Base-by-base conservation (phyloP, 2,888 invertebrate species). In the Orchesellides sinensis region DNA sequence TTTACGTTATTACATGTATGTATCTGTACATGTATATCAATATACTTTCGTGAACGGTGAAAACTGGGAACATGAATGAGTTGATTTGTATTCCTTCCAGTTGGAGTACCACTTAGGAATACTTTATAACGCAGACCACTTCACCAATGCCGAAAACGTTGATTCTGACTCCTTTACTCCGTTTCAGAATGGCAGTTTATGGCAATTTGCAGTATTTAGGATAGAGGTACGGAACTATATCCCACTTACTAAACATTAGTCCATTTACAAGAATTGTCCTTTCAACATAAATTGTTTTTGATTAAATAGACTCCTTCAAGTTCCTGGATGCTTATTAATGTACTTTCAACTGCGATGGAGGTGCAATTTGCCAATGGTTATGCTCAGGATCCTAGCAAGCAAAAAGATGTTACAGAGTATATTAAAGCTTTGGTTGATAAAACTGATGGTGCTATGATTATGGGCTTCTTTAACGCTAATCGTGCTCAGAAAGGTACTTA, bases 151-250 rank as follows among this genome's bases (percentile, higher is more conserved):
- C 19, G 63, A 72, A 35, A 73, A 83, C 32, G 83, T 83, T 63
- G 83, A 85, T 21, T 79, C 82, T 19, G 73, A 86, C 29, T 82
- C 80, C 10, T 86, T 86, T 27, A 74, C 84, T n/a, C 87, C 87
- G 2, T 83, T 88, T 73, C 87, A 87, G 83, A 88, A 88, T 54
- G 88, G 87, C 21, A 87, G 86, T 52, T 59, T 88, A 10, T 88
- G 88, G 88, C 85, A 87, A 52, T 88, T 86, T 74, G 87, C 84
- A 14, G 85, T 87, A 29, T 88, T 88, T 61, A 70, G 70, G 83
- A 82, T 88, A 10, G 86, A 87, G 73, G 88, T 88, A 83, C 25
- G 78, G 27, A 21, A 21, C 27, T 8, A 17, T 4, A 23, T 4
- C 21, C n/a, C 21, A 45, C 54, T 23, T 6, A 40, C 12, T 17